A percentile compares a stretch with the other conserved stretches of the same genome.
Conservation (phyloP, 2,113 vertebrate species). For the Ceyx margarethae region DNA sequence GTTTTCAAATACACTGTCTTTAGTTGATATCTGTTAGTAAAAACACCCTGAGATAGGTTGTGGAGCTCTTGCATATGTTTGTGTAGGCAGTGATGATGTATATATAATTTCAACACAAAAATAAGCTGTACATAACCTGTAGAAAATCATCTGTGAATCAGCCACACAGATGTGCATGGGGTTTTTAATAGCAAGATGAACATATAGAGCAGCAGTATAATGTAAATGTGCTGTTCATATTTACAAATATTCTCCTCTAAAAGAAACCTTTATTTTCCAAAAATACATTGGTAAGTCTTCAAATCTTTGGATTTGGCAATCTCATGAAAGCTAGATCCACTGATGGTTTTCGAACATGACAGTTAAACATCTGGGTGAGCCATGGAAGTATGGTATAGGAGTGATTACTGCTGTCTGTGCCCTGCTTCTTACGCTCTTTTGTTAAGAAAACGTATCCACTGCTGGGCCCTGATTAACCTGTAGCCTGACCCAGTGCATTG, state of each 20-base stretch:
- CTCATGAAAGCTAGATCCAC: neutral
- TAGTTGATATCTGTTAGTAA: accelerated
- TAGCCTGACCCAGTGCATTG: neutral
- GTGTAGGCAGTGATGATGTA: neutral
- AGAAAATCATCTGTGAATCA: neutral
- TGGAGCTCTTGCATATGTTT: neutral
- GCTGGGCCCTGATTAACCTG: neutral
- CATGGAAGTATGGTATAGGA: accelerated
- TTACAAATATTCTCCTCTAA: neutral
- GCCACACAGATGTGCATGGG: accelerated
- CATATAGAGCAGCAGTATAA: neutral
- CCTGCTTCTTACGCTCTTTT: neutral
- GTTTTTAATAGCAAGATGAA: neutral
- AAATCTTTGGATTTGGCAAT: neutral
- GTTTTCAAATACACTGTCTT: neutral
- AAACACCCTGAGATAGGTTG: accelerated
- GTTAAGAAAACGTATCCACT: neutral
- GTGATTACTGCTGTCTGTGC: neutral
- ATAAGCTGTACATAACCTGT: neutral
- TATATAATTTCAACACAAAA: neutral
- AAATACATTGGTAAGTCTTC: neutral
- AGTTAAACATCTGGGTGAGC: neutral
- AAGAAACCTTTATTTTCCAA: neutral
- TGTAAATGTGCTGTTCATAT: neutral
- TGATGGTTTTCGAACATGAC: neutral